A percentile compares a stretch with the other conserved stretches of the same genome.
These are phyloP conservation scores for Pogonognathellus flavescens DNA, from an alignment of 1,140 invertebrate species.

Conservation along the genomic window DNA sequence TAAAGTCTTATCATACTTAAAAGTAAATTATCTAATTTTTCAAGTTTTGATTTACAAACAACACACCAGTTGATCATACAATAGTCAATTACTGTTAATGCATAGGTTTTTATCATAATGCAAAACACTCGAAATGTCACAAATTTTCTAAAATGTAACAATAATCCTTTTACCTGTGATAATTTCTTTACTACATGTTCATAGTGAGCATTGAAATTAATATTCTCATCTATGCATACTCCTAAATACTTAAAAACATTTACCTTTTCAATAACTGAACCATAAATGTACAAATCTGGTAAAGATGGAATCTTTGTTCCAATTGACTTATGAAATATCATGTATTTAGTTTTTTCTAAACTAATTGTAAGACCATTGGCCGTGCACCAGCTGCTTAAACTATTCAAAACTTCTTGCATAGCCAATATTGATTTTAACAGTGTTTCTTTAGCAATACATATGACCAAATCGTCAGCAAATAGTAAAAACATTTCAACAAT, in stretches of 20 bases:
- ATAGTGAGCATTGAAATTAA: background rate
- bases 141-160: too few species aligned
- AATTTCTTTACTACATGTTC: background rate
- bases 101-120: constrained; percentile 1
- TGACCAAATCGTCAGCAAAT: background rate
- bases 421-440: background rate
- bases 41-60: background rate
- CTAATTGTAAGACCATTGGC: background rate
- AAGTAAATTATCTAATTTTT: background rate
- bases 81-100: background rate
- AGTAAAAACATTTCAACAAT: background rate
- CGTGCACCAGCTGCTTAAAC: background rate
- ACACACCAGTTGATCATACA: background rate
- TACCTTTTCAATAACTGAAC: background rate
- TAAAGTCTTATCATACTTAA: background rate
- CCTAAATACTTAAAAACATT: background rate
- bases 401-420: background rate
- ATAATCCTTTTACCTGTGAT: too few species aligned
- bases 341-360: background rate
- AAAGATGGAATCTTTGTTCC: background rate
- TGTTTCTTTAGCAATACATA: background rate
- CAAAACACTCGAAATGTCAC: background rate
- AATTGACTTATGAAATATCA: background rate
- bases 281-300: background rate
- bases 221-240: background rate